A percentile compares a stretch with the other conserved stretches of the same genome.
phyloP scores from a whole-genome alignment of 1,140 invertebrate species.

The Drosophila tsacasi region DNA sequence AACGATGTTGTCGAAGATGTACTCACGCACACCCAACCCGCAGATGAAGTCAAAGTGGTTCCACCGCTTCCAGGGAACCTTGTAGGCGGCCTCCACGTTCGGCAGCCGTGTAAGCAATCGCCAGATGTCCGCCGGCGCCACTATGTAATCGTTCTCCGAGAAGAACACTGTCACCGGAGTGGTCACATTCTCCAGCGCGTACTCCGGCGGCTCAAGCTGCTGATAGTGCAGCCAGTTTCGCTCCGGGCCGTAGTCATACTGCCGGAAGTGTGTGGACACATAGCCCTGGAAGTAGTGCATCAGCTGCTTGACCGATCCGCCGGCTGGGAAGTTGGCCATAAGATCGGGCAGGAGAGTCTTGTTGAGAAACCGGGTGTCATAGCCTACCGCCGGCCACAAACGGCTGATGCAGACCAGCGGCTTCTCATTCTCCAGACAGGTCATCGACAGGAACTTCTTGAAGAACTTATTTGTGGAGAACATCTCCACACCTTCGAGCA shows the following conservation, averaged over 20 bases:
- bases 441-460: conserved; percentile 84
- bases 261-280: conserved; percentile 76
- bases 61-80: conserved; percentile 88
- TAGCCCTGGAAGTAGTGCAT: conserved; percentile 86
- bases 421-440: conserved; percentile 86
- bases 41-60: conserved; percentile 91
- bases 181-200: conserved; percentile 87
- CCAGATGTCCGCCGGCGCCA: conserved; percentile 88
- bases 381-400: conserved; percentile 87
- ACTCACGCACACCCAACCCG: conserved; percentile 87
- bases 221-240: conserved; percentile 86
- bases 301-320: conserved; percentile 86
- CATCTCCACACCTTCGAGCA: conserved; percentile 87
- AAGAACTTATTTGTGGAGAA: conserved; percentile 86
- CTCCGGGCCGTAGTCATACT: conserved; percentile 85
- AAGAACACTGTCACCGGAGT: conserved; percentile 88
- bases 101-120: conserved; percentile 84
- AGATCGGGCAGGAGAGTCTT: conserved; percentile 85
- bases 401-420: conserved; percentile 86
- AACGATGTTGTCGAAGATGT: conserved; percentile 87
- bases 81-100: conserved; percentile 79
- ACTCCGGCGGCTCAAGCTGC: conserved; percentile 86
- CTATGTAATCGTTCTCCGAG: conserved; percentile 88
- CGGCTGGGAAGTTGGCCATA: conserved; percentile 86
- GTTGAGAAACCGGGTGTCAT: conserved; percentile 85